Conservation (phyloP, 2,113 vertebrate genomes). For the Emydura subglobosa region DNA sequence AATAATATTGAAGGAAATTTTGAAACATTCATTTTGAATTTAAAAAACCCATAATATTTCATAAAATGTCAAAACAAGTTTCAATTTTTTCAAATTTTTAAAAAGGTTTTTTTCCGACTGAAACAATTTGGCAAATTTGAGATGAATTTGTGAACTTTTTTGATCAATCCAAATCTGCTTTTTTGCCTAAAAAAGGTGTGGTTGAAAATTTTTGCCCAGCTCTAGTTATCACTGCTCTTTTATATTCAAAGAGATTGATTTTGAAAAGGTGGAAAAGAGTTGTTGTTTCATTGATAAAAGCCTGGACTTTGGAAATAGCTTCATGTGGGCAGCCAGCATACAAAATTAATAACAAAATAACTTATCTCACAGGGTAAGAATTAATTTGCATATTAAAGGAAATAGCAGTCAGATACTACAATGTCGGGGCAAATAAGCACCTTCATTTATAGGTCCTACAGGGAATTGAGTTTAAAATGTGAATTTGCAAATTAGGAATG, state of each 20-base stretch:
- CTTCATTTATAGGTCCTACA: not conserved
- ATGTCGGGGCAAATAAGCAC: not conserved
- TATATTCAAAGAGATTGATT: not conserved
- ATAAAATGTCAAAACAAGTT: not conserved
- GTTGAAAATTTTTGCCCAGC: not conserved
- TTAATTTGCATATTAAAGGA: not conserved
- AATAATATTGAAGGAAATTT: not conserved
- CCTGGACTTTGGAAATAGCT: not conserved
- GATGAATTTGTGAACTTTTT: not conserved
- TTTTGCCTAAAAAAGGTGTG: not conserved
- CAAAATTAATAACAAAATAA: slow-evolving; percentile 27
- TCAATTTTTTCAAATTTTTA: not conserved
- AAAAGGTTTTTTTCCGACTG: not conserved
- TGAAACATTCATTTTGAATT: not conserved
- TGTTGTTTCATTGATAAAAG: slow-evolving; percentile 23
- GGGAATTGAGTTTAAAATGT: not conserved
- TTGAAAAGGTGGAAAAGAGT: slow-evolving; percentile 3
- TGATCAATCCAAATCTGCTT: not conserved
- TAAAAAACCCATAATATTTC: not conserved
- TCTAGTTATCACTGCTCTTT: not conserved
- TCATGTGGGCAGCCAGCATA: not conserved
- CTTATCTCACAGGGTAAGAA: not conserved
- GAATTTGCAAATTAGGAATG: not conserved
- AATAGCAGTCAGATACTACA: not conserved
- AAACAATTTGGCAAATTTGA: not conserved